Evolutionary conservation across 2,888 invertebrate genomes (phyloP), one percentile per base, ranked within the genome.

Genomic region (Bimastos eiseni): DNA sequence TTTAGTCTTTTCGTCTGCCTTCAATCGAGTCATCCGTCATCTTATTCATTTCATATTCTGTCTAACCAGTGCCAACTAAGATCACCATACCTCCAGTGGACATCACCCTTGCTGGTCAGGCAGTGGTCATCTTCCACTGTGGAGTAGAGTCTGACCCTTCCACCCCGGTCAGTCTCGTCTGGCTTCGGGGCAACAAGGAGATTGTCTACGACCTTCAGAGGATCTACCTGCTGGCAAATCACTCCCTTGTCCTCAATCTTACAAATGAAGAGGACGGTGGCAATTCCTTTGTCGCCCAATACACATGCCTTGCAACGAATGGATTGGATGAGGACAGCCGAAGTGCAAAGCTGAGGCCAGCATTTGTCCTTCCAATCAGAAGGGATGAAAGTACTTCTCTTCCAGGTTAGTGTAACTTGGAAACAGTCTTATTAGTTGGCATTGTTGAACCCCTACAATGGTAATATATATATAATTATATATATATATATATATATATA

Each of bases 241-340:
- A 90, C 89, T 88, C 90, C 37, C 91, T 92, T 11, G 91, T 92
- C 30, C 30, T 92, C n/a, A 92, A 92, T 83, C 89, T 90, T 33
- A 83, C 90, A 17, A 33, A 30, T 21, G 90, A 90, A 49, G 90
- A 90, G 83, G 90, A 91, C 34, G 90, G 89, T 21, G 91, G 90
- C n/a, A 34, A 41, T 83, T 91, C 91, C 24, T 90, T 92, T 41
- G 70, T 91, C 30, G 90, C 90, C 13, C 89, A n/a, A n/a, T 91
- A 91, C 91, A 90, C 91, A 13, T 91, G 91, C 49, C 49, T 36
- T 33, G 91, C 89, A 8, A 90, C 33, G 2, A 91, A 91, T 38
- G 91, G 91, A 70, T 84, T 91, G 83, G 36, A 88, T 24, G 36
- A 84, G 30, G 89, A 37, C 49, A 90, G 19, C 21, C 88, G 83